A percentile compares a stretch with the other conserved stretches of the same genome.
Evolutionary conservation across 2,888 invertebrate genomes (phyloP).

Genomic region (Choristoneura rosaceana): DNA sequence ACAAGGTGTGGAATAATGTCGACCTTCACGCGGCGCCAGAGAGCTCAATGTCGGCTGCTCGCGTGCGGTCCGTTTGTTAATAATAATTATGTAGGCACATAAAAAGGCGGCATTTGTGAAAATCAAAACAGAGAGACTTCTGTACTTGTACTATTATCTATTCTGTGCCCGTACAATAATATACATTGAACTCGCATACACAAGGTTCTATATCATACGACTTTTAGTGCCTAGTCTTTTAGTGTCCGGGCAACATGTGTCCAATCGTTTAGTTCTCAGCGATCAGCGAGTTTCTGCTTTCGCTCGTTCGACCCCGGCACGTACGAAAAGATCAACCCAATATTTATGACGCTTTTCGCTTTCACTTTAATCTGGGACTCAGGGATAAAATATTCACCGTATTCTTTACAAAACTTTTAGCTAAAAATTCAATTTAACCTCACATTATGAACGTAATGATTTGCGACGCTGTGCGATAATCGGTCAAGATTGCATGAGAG

Average conservation of each 20-base stretch:
- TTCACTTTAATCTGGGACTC: slow-evolving; percentile 20
- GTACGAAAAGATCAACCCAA: slow-evolving; percentile 39
- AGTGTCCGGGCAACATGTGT: slow-evolving; percentile 22
- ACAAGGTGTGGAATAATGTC: too few relatives aligned
- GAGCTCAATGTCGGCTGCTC: too few relatives aligned
- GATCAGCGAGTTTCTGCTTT: slow-evolving; percentile 29
- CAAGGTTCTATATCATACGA: slow-evolving; percentile 7
- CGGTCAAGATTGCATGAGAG: slow-evolving; percentile 12
- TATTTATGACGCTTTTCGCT: slow-evolving; percentile 29
- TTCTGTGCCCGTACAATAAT: slow-evolving; percentile 14
- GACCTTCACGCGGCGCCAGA: too few relatives aligned
- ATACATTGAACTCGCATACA: slow-evolving; percentile 11
- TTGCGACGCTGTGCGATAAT: background rate
- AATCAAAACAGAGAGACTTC: too few relatives aligned
- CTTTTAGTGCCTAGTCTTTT: slow-evolving; percentile 1
- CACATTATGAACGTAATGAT: background rate
- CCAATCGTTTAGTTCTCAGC: slow-evolving; percentile 18
- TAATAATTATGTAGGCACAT: too few relatives aligned
- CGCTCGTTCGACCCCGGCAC: slow-evolving; percentile 32
- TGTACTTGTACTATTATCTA: too few relatives aligned
- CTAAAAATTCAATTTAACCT: background rate
- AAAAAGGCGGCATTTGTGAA: too few relatives aligned
- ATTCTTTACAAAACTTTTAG: background rate
- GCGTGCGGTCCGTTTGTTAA: too few relatives aligned
- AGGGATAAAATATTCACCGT: slow-evolving; percentile 1